Base-by-base conservation (phyloP, 2,113 vertebrate species). In the Zootoca vivipara region DNA sequence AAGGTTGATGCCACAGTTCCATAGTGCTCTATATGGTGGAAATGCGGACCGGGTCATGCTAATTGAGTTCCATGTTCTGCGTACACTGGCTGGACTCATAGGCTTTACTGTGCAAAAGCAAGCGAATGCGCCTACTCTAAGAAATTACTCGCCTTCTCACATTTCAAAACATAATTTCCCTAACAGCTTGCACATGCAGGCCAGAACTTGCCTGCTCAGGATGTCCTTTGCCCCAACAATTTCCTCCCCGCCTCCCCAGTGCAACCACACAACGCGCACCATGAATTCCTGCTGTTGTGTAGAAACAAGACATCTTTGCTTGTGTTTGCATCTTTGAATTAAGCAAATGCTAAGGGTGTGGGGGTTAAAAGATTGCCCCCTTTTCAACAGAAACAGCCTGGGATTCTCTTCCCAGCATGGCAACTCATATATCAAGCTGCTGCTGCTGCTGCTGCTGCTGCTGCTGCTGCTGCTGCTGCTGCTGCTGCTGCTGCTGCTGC, bases 351-450 rank as follows among this genome's bases (percentile, higher is more conserved):
- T 33, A 24, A 18, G 33, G n/a, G 58, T 9, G 56, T 56, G 3
- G 46, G 22, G 28, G 40, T 5, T 83, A 89, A 93, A 69, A 40
- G 88, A 90, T 87, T 73, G 69, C 58, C 90, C 89, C n/a, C 46
- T 78, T 89, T 92, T 89, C 91, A n/a, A 69, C 91, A 92, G 91
- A 93, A 90, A 90, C 83, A 87, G 64, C 93, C 92, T 81, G 78
- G 88, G 85, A 86, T 88, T 56, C 56, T 86, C 88, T 92, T 79
- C 87, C 58, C 80, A 83, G 58, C 80, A 52, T 35, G 81, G 73
- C n/a, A 83, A 83, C 40, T 52, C 72, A 52, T 67, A 82, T 52
- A 83, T 88, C 73, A 88, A 22, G 87, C 75, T 85, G 30, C 42
- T 16, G 58, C 58, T 74, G 26, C 35, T 64, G 87, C 82, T 77